phyloP scores from a whole-genome alignment of 2,113 vertebrate genomes.

The Microcebus lehilahytsara region DNA sequence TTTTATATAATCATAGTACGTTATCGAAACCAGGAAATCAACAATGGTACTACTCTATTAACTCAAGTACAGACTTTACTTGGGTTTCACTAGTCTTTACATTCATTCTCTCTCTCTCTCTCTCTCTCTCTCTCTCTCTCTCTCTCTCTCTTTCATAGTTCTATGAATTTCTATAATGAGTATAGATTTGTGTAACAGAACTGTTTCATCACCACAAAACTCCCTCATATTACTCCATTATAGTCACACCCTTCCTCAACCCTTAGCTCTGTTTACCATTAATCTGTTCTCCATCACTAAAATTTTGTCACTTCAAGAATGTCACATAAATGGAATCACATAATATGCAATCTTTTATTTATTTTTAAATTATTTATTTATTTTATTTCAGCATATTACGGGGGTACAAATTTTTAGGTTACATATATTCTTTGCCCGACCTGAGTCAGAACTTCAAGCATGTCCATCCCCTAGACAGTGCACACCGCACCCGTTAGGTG shows the following conservation, averaged over 20 bases:
- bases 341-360: background rate
- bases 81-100: background rate
- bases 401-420: too few relatives aligned
- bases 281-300: background rate
- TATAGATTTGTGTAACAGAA: background rate
- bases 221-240: background rate
- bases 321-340: background rate
- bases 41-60: background rate
- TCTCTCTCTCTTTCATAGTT: background rate
- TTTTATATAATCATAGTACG: background rate
- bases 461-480: too few relatives aligned
- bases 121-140: background rate
- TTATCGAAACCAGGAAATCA: background rate
- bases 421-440: too few relatives aligned
- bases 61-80: background rate
- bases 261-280: background rate
- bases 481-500: too few relatives aligned
- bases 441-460: too few relatives aligned
- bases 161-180: background rate
- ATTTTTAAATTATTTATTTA: too few relatives aligned
- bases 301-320: background rate
- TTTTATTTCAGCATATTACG: too few relatives aligned
- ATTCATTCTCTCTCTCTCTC: background rate
- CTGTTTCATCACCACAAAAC: background rate
- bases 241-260: background rate